Conservation (phyloP, 2,888 invertebrate species). For the Ornithoptera alexandrae region DNA sequence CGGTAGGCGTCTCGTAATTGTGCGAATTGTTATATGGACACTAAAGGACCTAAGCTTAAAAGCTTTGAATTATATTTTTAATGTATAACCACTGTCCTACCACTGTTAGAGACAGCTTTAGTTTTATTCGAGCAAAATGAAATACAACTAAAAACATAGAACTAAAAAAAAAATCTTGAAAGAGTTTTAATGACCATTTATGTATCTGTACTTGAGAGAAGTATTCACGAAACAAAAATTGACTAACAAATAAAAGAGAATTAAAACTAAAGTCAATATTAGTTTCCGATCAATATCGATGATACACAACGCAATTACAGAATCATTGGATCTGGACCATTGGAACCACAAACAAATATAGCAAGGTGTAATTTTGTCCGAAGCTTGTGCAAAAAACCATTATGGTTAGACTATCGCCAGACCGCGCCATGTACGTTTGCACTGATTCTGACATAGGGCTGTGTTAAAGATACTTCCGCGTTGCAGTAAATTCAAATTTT, state of each 20-base stretch:
- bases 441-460: conserved; percentile 32
- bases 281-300: conserved; percentile 34
- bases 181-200: too few relatives aligned
- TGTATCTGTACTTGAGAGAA: neutral
- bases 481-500: neutral
- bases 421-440: conserved; percentile 38
- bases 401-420: conserved; percentile 46
- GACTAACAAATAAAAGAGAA: conserved; percentile 20
- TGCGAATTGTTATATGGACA: conserved; percentile 53
- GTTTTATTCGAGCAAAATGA: too few relatives aligned
- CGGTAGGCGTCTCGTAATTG: conserved; percentile 57
- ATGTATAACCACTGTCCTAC: too few relatives aligned
- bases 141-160: too few relatives aligned
- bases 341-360: conserved; percentile 57
- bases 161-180: too few relatives aligned
- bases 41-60: conserved; percentile 10
- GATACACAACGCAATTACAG: conserved; percentile 36
- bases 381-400: conserved; percentile 56
- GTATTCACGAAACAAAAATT: neutral
- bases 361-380: conserved; percentile 59
- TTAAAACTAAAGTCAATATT: conserved; percentile 38
- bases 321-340: conserved; percentile 41
- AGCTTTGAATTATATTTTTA: neutral
- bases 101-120: too few relatives aligned
- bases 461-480: conserved; percentile 4